Evolutionary conservation across 2,113 vertebrate genomes (phyloP), one percentile per base, ranked within the genome.

Genomic region (Sakesphorus luctuosus): DNA sequence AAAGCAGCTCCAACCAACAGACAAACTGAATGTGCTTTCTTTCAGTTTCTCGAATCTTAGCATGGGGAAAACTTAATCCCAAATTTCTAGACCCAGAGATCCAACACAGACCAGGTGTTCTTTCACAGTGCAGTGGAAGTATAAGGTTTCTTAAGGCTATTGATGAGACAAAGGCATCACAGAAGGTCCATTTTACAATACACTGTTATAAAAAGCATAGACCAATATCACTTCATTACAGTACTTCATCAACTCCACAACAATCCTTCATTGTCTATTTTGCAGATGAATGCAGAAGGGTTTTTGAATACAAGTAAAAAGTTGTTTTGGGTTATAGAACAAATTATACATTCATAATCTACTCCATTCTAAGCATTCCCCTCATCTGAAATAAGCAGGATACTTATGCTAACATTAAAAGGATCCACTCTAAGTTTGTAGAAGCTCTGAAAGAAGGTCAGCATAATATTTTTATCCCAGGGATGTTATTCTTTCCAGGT

Each of bases 381-480:
- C 31, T 69, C 65, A 88, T 23, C 35, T 94, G 63, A 44, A 88
- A 67, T 77, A 84, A 88, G 36, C 21, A 56, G n/a, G 23, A 77
- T 71, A 55, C 6, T 49, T 89, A 31, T 3, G 10, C 14, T 68
- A 52, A 87, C 25, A 28, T 80, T 89, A 71, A 74, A 9, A 85
- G 31, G 44, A 88, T 76, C 62, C 29, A 68, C 43, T 53, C 29
- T 44, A 86, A 68, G 68, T 89, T 94, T 84, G 52, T 52, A 81
- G 59, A 49, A 53, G 11, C 11, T 84, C 80, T 72, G 61, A 91
- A 90, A 84, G 63, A 81, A 89, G 56, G 47, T 67, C 67, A 84
- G 55, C 11, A 47, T 67, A 85, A 61, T 90, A 83, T 89, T 93
- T 94, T 94, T 91, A 79, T 85, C 49, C 52, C 18, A 40, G 44